phyloP scores from a whole-genome alignment of 2,797 vertebrate species.

The Enteromius argenteus region DNA sequence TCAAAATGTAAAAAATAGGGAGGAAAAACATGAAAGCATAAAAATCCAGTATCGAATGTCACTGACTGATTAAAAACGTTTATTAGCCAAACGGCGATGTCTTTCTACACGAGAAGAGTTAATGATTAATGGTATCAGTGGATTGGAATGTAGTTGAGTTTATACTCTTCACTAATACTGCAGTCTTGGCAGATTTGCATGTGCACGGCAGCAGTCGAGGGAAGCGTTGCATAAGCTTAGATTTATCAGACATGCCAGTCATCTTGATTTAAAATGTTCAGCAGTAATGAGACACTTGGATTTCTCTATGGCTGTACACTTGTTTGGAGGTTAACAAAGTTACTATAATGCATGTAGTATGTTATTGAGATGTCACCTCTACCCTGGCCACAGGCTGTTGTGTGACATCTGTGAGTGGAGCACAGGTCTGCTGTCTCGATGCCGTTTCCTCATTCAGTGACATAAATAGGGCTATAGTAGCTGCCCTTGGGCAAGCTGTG shows the following conservation, averaged over 20 bases:
- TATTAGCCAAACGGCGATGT: background rate
- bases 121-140: conserved; percentile 37
- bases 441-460: background rate
- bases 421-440: conserved; percentile 10
- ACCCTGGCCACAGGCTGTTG: conserved; percentile 3
- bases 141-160: conserved; percentile 10
- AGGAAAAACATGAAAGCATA: background rate
- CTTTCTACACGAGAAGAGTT: conserved; percentile 13
- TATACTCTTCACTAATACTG: conserved; percentile 8
- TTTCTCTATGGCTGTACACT: background rate
- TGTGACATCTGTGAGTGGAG: conserved; percentile 11
- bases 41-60: background rate
- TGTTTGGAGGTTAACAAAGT: background rate
- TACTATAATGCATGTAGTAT: background rate
- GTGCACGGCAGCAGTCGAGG: background rate
- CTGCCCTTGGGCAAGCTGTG: background rate
- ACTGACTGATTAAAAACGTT: background rate
- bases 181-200: background rate
- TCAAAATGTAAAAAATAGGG: background rate
- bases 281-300: background rate
- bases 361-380: conserved; percentile 6
- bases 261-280: background rate
- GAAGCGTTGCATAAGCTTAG: background rate
- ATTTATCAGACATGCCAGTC: background rate
- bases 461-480: background rate